phyloP scores from a whole-genome alignment of 53 echinoderm and acorn worm species.

The Paelopatides confundens region DNA sequence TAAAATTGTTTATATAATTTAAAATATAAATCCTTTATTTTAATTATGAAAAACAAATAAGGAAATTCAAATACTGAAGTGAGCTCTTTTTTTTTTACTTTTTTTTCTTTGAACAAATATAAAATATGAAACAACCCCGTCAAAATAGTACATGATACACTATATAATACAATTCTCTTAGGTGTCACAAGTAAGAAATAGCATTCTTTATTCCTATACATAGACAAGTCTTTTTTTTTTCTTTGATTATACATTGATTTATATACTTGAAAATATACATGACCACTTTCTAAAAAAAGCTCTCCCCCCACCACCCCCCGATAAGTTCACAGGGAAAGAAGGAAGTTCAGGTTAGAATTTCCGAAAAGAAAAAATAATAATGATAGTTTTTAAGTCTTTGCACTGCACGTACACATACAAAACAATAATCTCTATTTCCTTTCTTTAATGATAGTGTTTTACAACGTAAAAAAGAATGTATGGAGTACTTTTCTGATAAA shows the following conservation, averaged over 20 bases:
- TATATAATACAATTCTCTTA: neutral
- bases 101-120: neutral
- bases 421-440: neutral
- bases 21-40: neutral
- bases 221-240: neutral
- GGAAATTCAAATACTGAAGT: neutral
- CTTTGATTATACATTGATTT: neutral
- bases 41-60: neutral
- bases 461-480: neutral
- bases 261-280: slow-evolving; percentile 4
- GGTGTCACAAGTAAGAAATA: too few relatives aligned
- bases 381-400: neutral
- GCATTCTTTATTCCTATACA: too few relatives aligned
- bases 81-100: neutral
- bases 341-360: neutral
- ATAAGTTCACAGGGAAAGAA: too few relatives aligned
- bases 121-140: neutral
- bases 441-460: neutral
- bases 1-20: neutral
- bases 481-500: neutral
- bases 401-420: slow-evolving; percentile 35
- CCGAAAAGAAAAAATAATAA: neutral
- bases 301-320: neutral
- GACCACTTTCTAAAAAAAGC: neutral
- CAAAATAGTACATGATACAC: neutral